phyloP scores from a whole-genome alignment of 2,797 vertebrate species.

The Squalus acanthias region DNA sequence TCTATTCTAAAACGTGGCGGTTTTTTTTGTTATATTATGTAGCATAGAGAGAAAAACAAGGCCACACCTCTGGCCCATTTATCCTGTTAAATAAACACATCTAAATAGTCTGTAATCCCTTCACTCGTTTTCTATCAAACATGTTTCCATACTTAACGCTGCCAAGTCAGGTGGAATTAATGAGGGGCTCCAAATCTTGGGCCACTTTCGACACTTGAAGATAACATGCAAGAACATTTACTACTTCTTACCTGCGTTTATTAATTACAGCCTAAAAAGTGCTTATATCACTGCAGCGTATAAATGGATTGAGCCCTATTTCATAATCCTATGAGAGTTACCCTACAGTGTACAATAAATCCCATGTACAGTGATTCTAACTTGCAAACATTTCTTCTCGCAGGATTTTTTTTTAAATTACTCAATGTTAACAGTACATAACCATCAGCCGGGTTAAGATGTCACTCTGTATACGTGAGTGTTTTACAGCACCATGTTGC shows the following conservation, averaged over 20 bases:
- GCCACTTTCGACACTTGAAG: not conserved
- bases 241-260: no score
- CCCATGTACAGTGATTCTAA: not conserved
- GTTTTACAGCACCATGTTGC: not conserved
- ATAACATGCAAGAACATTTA: not conserved
- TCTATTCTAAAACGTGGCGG: no score
- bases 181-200: not conserved
- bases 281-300: not conserved
- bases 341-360: not conserved
- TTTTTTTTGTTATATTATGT: not conserved
- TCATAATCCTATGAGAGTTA: no score
- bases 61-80: not conserved
- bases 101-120: not conserved
- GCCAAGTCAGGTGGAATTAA: not conserved
- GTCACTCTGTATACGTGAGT: not conserved
- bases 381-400: not conserved
- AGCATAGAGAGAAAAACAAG: not conserved
- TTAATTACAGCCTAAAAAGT: not conserved
- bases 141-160: not conserved
- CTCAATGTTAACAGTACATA: not conserved
- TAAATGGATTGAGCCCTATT: not conserved
- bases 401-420: not conserved
- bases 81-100: not conserved
- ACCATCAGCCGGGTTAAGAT: not conserved
- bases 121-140: not conserved